Conservation (phyloP, 2,888 invertebrate species). For the Perithous albicinctus region DNA sequence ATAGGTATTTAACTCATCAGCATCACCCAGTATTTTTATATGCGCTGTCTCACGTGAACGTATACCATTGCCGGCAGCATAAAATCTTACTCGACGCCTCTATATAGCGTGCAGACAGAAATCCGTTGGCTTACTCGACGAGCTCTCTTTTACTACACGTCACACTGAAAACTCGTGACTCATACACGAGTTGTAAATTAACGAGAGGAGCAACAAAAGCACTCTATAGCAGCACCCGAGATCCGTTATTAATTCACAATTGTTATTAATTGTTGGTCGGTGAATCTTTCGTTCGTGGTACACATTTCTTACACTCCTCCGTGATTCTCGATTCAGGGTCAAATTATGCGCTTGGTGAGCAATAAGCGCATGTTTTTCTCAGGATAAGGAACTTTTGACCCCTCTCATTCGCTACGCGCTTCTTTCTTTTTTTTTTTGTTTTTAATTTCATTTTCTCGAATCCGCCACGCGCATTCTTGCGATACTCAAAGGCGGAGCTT, state of each 20-base stretch:
- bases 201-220: slow-evolving; percentile 61
- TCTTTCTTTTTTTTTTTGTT: background rate
- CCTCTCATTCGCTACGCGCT: background rate
- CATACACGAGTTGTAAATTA: slow-evolving; percentile 55
- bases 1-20: slow-evolving; percentile 62
- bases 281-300: slow-evolving; percentile 30
- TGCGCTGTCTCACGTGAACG: slow-evolving; percentile 59
- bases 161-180: slow-evolving; percentile 52
- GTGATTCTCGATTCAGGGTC: slow-evolving; percentile 6
- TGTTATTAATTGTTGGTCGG: slow-evolving; percentile 64
- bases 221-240: slow-evolving; percentile 31
- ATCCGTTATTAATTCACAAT: slow-evolving; percentile 64
- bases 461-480: too few relatives aligned
- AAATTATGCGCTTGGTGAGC: background rate
- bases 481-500: too few relatives aligned
- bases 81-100: slow-evolving; percentile 6
- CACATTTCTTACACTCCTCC: background rate
- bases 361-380: background rate
- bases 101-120: slow-evolving; percentile 34
- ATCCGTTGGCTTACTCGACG: slow-evolving; percentile 35
- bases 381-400: slow-evolving; percentile 4
- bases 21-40: slow-evolving; percentile 57
- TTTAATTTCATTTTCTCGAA: too few relatives aligned
- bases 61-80: slow-evolving; percentile 21
- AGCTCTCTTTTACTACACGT: slow-evolving; percentile 11